Conservation (phyloP, 2,888 invertebrate species). For the Pomacea canaliculata region DNA sequence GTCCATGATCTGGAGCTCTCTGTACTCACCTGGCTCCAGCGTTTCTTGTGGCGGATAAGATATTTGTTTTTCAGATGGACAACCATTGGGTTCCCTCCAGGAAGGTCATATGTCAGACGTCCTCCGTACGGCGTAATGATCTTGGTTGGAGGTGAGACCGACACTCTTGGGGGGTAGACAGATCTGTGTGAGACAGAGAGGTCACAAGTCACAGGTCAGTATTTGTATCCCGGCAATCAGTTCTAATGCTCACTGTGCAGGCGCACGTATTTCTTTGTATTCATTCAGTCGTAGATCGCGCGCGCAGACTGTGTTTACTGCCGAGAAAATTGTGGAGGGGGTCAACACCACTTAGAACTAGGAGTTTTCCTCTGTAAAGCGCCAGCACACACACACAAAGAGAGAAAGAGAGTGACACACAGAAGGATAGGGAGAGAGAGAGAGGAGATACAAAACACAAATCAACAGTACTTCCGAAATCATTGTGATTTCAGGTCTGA, state of each 20-base stretch:
- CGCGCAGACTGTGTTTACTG: not conserved
- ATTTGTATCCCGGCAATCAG: too few relatives aligned
- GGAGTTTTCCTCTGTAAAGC: too few relatives aligned
- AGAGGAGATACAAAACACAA: not conserved
- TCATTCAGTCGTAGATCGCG: not conserved
- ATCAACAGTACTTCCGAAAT: not conserved
- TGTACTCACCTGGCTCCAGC: conserved; percentile 18
- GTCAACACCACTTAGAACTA: not conserved
- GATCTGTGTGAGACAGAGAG: not conserved
- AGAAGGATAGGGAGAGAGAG: not conserved
- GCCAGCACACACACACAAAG: conserved; percentile 1
- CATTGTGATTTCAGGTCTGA: not conserved
- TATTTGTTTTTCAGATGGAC: conserved; percentile 19
- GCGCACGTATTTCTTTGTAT: not conserved
- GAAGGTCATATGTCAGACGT: conserved; percentile 9
- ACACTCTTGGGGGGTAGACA: conserved; percentile 12
- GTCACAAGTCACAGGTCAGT: too few relatives aligned
- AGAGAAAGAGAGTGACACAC: not conserved
- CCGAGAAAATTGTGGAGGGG: not conserved
- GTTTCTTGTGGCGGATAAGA: conserved; percentile 16
- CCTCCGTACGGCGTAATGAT: conserved; percentile 16
- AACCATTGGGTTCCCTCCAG: conserved; percentile 8
- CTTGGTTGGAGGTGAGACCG: conserved; percentile 3
- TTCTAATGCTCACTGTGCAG: not conserved
- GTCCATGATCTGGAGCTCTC: too few relatives aligned